Evolutionary conservation across 64 coral and sea anemone species (phyloP).

Genomic region (Catalaphyllia jardinei): DNA sequence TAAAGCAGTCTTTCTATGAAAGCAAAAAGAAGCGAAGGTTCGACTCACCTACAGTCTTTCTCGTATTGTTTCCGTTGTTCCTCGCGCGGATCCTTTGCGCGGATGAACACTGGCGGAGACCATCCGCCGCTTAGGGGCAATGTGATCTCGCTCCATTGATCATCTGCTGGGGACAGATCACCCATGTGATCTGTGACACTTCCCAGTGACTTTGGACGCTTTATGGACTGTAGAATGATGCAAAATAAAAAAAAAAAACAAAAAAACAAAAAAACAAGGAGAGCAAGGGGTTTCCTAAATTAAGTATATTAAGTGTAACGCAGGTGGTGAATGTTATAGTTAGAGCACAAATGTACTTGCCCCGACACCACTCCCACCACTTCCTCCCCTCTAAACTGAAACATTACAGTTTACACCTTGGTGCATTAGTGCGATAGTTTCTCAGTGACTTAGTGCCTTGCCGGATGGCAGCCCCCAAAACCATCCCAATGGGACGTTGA

Average conservation of each 20-base stretch:
- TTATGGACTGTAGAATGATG: slow-evolving; percentile 43
- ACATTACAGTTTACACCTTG: too few species aligned
- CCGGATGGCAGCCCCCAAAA: too few species aligned
- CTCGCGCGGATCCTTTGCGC: slow-evolving; percentile 67
- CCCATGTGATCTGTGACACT: slow-evolving; percentile 1
- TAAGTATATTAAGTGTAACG: background rate
- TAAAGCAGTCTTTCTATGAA: background rate
- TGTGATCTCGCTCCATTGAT: slow-evolving; percentile 57
- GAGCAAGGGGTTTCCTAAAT: background rate
- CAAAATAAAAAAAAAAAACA: background rate
- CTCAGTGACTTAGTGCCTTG: too few species aligned
- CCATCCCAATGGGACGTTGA: too few species aligned
- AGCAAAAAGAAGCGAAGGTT: background rate
- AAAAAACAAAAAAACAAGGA: background rate
- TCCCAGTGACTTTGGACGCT: slow-evolving; percentile 68
- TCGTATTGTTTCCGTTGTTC: slow-evolving; percentile 82
- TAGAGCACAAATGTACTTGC: too few species aligned
- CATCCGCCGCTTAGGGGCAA: slow-evolving; percentile 76
- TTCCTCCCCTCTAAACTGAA: too few species aligned
- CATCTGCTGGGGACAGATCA: slow-evolving; percentile 32
- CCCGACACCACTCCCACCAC: too few species aligned
- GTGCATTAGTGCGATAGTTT: too few species aligned
- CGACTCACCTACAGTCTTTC: slow-evolving; percentile 81
- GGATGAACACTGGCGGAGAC: slow-evolving; percentile 86
- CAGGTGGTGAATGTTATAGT: too few species aligned